Conservation (phyloP, 2,113 vertebrate genomes). For the Ramphastos sulfuratus region DNA sequence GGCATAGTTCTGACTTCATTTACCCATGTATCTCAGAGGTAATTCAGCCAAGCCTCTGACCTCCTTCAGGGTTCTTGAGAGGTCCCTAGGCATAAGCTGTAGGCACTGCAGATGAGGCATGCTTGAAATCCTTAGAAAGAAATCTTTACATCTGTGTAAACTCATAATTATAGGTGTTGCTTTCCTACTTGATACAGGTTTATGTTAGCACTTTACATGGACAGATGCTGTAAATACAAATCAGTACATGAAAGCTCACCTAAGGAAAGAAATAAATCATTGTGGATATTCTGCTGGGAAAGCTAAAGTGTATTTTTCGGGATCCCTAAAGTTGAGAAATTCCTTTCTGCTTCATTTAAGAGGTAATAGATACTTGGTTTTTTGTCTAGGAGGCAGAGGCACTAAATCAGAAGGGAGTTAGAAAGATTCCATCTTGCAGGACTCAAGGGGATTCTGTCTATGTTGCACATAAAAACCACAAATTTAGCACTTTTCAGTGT, state of each 20-base stretch:
- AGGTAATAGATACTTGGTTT: constrained; percentile 32
- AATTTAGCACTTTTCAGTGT: neutral
- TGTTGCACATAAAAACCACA: neutral
- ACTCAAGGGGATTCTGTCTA: constrained; percentile 18
- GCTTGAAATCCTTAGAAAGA: neutral
- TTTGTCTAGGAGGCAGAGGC: neutral
- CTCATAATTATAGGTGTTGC: neutral
- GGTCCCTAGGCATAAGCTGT: neutral
- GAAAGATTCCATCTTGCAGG: neutral
- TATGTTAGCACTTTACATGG: neutral
- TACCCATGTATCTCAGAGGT: neutral
- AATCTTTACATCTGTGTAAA: neutral
- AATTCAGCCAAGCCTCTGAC: neutral
- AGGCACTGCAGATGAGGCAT: neutral
- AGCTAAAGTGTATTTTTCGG: neutral
- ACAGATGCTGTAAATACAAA: constrained; percentile 39
- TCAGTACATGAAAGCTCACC: neutral
- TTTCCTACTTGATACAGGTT: neutral
- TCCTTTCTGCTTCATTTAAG: constrained; percentile 44
- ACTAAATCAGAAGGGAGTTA: constrained; percentile 39
- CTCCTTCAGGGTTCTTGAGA: neutral
- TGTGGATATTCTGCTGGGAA: constrained; percentile 22
- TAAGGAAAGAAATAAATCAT: neutral
- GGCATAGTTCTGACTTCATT: neutral
- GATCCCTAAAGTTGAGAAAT: constrained; percentile 29